Evolutionary conservation across 2,888 invertebrate species (phyloP), one percentile per base, ranked within the genome.

Genomic region (Nomada hirtipes): DNA sequence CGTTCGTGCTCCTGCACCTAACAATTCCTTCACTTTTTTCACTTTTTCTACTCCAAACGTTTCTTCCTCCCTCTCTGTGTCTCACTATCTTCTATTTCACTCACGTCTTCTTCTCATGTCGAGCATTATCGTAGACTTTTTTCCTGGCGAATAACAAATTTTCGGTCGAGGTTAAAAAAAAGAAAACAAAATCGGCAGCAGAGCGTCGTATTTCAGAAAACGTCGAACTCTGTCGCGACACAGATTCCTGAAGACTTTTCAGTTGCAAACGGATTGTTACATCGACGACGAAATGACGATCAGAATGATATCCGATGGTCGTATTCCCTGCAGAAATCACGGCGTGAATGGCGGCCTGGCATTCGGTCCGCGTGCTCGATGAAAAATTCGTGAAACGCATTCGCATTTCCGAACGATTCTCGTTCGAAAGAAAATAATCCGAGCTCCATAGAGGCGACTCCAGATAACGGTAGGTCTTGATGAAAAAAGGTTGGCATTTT

Each of bases 301-400:
- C 47, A 44, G 55, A 70, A 59, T 60, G 70, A 82, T 79, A 60
- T 65, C 69, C 44, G 50, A 11, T 23, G 75, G 57, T 7, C 42
- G 65, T 61, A 82, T 82, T 82, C 80, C 74, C 82, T 42, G 52
- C 55, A 79, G 82, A 82, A 82, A 79, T 79, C 81, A 74, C 65
- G 18, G 36, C 57, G 15, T 50, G 77, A 67, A 80, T 52, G 50
- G 2, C 42, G 9, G 26, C 50, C 4, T 2, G 64, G 57, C 55
- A 67, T 76, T 64, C 70, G 20, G 20, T 2, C 55, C 44, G 55
- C n/a, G 68, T 23, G 69, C 15, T 13, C 47, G 50, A 74, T 74
- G 72, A 68, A 68, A 77, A 67, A 72, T 80, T 80, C 78, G 72
- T 59, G 55, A 55, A 47, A 53, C 63, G 63, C 52, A 57, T 68